phyloP scores from a whole-genome alignment of 2,113 vertebrate genomes.

The Nicator chloris region DNA sequence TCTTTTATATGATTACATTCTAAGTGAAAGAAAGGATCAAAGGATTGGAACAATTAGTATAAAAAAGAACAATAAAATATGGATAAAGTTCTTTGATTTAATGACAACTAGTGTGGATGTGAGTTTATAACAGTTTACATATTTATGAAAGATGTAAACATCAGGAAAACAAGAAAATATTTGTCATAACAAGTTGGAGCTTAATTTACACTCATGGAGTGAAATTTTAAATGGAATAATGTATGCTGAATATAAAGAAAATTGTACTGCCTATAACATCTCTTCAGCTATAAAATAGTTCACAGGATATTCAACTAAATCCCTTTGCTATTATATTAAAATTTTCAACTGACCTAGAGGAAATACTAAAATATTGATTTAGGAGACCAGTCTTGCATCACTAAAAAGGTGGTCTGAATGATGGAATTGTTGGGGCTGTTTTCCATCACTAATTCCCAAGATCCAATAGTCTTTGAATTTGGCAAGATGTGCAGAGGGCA shows the following conservation, averaged over 20 bases:
- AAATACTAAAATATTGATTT: constrained; percentile 32
- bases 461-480: neutral
- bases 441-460: neutral
- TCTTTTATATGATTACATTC: neutral
- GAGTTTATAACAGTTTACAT: neutral
- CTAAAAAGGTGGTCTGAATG: neutral
- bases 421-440: neutral
- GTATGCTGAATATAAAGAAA: neutral
- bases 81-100: constrained; percentile 10
- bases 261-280: neutral
- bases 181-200: neutral
- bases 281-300: neutral
- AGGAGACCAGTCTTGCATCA: neutral
- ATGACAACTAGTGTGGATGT: neutral
- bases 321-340: neutral
- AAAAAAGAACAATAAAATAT: neutral
- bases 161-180: neutral
- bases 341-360: constrained; percentile 1
- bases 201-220: neutral
- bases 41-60: constrained; percentile 11
- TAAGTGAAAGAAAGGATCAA: neutral
- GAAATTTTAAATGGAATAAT: constrained; percentile 2
- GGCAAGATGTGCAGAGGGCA: neutral
- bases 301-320: neutral
- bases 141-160: constrained; percentile 24